Evolutionary conservation across 2,113 vertebrate species (phyloP), one percentile per base, ranked within the genome.

Genomic region (Erinaceus europaeus): DNA sequence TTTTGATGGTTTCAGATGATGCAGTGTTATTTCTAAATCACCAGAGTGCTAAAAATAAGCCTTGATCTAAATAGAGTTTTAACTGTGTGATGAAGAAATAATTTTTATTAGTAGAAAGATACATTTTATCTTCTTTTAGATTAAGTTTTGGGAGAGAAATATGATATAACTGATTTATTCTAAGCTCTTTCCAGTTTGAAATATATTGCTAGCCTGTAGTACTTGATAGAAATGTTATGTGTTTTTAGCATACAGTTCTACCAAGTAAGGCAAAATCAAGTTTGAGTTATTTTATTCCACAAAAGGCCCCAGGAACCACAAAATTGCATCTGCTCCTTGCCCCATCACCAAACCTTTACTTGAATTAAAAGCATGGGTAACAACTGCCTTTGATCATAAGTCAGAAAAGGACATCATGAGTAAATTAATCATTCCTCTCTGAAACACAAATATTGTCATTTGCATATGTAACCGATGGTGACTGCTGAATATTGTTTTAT

Each of bases 401-500:
- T 94, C 57, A 89, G 53, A 68, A 89, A 83, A 79, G 32, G 18
- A 44, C 20, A 91, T 64, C 62, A 79, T 32, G 55, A 77, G 36
- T 75, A 77, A 92, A 77, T 74, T 82, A 87, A 57, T 87, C 76
- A 77, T 91, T 88, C 83, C 25, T 86, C 21, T 85, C 12, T 86
- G 61, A 79, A 86, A 89, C 38, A 36, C n/a, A 82, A 89, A 82
- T 82, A 42, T 61, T 81, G 1, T 65, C 38, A 92, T 90, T 93
- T 93, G 27, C 84, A 88, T 80, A 61, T 85, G 40, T 59, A 92
- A 79, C 40, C 52, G 17, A 52, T 71, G 78, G 76, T 90, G 40
- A 82, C 40, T 90, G 15, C 27, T 77, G 36, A 86, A 93, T 93
- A 88, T 91, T 91, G 50, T 94, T 88, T 94, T 69, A 62, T 90